A percentile compares a stretch with the other conserved stretches of the same genome.
These are phyloP conservation scores for Spodoptera litura DNA, from an alignment of 1,140 invertebrate species.

Conservation along the genomic window DNA sequence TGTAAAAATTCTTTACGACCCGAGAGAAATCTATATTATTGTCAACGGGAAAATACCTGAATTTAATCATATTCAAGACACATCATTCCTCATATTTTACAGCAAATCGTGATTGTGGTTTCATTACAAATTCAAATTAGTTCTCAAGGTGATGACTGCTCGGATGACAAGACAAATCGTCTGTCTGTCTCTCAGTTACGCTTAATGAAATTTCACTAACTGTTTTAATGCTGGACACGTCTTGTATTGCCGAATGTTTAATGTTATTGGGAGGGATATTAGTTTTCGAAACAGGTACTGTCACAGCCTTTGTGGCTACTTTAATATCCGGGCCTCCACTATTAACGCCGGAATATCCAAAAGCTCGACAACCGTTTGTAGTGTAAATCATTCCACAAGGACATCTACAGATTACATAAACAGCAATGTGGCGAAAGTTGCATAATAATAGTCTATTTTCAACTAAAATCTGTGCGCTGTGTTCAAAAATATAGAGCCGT, in stretches of 20 bases:
- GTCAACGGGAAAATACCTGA: conserved; percentile 15
- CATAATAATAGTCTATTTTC: conserved; percentile 44
- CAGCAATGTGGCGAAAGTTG: conserved; percentile 29
- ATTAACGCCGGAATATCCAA: conserved; percentile 19
- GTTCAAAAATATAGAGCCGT: conserved; percentile 53
- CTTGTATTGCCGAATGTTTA: conserved; percentile 44
- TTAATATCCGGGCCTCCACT: conserved; percentile 31
- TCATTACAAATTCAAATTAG: conserved; percentile 73
- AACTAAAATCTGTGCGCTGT: conserved; percentile 50
- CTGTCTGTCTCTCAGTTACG: conserved; percentile 47
- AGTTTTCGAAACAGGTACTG: conserved; percentile 41
- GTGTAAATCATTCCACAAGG: conserved; percentile 16
- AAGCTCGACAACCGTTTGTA: conserved; percentile 12
- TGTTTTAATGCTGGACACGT: conserved; percentile 66
- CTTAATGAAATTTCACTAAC: conserved; percentile 72
- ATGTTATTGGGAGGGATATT: conserved; percentile 39
- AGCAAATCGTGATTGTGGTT: conserved; percentile 55
- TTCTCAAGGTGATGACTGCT: conserved; percentile 59
- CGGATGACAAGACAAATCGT: conserved; percentile 69
- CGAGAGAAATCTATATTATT: conserved; percentile 15
- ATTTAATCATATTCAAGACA: conserved; percentile 9
- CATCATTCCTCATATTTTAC: conserved; percentile 43
- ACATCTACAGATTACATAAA: conserved; percentile 28
- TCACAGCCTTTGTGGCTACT: conserved; percentile 18
- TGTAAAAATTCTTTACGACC: conserved; percentile 25